Base-by-base conservation (phyloP, 1,140 invertebrate species). In the Linepithema humile region DNA sequence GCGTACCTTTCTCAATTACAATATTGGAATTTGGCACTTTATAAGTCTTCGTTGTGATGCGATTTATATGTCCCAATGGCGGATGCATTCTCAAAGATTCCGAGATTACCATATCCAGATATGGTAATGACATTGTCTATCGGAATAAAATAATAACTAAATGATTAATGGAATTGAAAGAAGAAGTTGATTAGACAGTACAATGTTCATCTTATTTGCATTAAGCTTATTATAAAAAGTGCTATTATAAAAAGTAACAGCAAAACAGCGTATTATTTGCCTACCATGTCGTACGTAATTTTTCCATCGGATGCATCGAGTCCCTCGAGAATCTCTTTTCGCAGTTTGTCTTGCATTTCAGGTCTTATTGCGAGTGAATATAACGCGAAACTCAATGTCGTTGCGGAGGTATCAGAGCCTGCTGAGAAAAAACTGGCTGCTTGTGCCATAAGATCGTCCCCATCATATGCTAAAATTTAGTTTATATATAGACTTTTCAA, bases 381-480 rank as follows among this genome's bases (percentile, higher is more conserved):
- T 1, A 96, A 86, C 0, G 95, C 90, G 85, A 96, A 96, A 0
- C 94, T 90, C 38, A 96, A 90, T 0, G 95, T 92, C 0, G 94
- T 95, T 0, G 95, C 92, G 0, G 95, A 94, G 0, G 96, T 96
- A 88, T 97, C 96, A 84, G 95, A 97, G 1, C 96, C 96, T 67
- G 95, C 97, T 1, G 95, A 91, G 83, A 97, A 96, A 86, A 97
- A 97, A 6, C 96, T 48, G 1, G 96, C 92, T 0, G 95, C 95
- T 85, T 97, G 96, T 0, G 96, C 95, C 1, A 96, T 93, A 7
- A 98, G 95, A 84, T 97, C 95, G 12, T 96, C 95, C 48, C 96
- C 96, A 1, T 94, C 94, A 87, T 96, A 95, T 85, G 93, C 94
- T 91, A 89, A 40, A 84, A 82, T 15, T 62, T 45, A 62, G 29